A percentile compares a stretch with the other conserved stretches of the same genome.
Evolutionary conservation across 2,888 invertebrate species (phyloP).

Genomic region (Mamestra brassicae): DNA sequence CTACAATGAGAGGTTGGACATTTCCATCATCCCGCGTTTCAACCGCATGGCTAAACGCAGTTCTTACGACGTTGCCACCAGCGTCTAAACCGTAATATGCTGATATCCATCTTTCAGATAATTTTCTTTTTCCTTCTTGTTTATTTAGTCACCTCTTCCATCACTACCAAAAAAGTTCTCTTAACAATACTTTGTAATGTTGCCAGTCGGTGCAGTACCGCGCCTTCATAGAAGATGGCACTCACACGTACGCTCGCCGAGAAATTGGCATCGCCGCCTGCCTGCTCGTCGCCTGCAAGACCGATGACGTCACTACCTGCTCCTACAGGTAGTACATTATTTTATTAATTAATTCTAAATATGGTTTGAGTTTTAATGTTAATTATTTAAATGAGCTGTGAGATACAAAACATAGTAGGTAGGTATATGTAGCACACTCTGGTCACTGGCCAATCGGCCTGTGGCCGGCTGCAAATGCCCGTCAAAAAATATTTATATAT

Average conservation of each 20-base stretch:
- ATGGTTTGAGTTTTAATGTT: too few species aligned
- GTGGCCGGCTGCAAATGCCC: not conserved
- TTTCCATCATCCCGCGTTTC: not conserved
- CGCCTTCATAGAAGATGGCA: conserved; percentile 87
- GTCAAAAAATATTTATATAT: not conserved
- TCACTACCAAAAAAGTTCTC: not conserved
- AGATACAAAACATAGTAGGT: not conserved
- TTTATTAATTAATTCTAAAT: not conserved
- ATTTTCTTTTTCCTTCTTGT: not conserved
- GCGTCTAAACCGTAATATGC: conserved; percentile 6
- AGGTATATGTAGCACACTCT: not conserved
- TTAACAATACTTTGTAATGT: not conserved
- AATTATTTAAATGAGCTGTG: not conserved
- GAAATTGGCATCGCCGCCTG: conserved; percentile 80
- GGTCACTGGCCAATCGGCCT: not conserved
- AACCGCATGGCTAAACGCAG: not conserved
- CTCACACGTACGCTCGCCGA: conserved; percentile 80
- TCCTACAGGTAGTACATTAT: conserved; percentile 76
- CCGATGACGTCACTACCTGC: conserved; percentile 82
- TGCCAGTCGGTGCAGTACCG: conserved; percentile 82
- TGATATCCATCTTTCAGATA: not conserved
- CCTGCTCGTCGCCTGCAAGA: conserved; percentile 82
- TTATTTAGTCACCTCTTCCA: not conserved
- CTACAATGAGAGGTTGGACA: not conserved
- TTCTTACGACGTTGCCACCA: not conserved